Conservation (phyloP, 2,797 vertebrate species). For the Bradypus variegatus region DNA sequence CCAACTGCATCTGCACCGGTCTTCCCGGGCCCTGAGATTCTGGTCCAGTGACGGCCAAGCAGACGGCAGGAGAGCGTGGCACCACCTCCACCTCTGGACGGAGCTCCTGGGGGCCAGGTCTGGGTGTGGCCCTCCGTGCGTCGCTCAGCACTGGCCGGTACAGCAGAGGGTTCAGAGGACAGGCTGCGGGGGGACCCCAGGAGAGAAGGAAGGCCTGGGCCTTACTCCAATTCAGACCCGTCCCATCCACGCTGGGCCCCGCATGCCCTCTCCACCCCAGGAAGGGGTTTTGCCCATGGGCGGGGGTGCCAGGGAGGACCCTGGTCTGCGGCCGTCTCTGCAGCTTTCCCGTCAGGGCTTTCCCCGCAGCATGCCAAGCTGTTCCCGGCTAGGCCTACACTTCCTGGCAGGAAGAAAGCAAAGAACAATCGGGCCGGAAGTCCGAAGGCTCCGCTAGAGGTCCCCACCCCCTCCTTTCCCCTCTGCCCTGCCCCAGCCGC, state of each 20-base stretch:
- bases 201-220: not conserved
- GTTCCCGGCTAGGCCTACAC: not conserved
- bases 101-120: not conserved
- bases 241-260: not conserved
- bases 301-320: fast-evolving
- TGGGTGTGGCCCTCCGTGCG: too few species aligned
- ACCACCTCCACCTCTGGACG: not conserved
- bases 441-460: not conserved
- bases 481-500: fast-evolving
- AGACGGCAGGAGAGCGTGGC: too few species aligned
- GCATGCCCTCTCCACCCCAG: fast-evolving
- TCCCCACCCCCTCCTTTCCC: fast-evolving
- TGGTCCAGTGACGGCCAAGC: not conserved
- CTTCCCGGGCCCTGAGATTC: not conserved
- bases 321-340: fast-evolving
- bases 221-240: fast-evolving
- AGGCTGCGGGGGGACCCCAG: not conserved
- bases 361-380: not conserved
- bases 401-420: not conserved
- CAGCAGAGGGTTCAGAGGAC: not conserved
- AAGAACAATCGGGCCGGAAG: not conserved
- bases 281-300: not conserved
- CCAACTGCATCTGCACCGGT: fast-evolving
- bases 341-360: not conserved
- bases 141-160: not conserved